A percentile compares a stretch with the other conserved stretches of the same genome.
phyloP scores from a whole-genome alignment of 2,888 invertebrate species.

The Endomychus coccineus region DNA sequence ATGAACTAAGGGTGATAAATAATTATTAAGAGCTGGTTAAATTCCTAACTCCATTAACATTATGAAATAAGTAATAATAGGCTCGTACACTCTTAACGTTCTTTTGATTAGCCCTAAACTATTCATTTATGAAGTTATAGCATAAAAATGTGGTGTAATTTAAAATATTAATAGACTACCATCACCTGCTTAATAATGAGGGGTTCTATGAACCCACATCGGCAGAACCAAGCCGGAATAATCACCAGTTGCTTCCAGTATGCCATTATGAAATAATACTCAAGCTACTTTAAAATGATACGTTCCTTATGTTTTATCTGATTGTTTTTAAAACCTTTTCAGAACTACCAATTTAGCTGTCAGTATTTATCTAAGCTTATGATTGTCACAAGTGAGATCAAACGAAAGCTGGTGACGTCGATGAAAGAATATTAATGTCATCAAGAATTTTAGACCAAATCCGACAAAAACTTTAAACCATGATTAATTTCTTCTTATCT shows the following conservation, averaged over 20 bases:
- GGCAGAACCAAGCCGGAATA: background rate
- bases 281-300: conserved; percentile 18
- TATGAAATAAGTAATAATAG: background rate
- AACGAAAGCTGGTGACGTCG: too few relatives aligned
- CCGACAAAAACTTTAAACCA: too few relatives aligned
- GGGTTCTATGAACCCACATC: conserved; percentile 3
- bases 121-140: conserved; percentile 1
- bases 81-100: background rate
- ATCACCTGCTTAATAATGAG: conserved; percentile 3
- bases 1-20: too few relatives aligned
- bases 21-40: too few relatives aligned
- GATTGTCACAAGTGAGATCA: too few relatives aligned
- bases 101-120: conserved; percentile 4
- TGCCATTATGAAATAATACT: conserved; percentile 16
- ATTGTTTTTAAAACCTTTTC: background rate
- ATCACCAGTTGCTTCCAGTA: conserved; percentile 1
- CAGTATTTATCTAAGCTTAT: background rate
- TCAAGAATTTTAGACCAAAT: too few relatives aligned
- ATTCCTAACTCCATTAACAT: too few relatives aligned
- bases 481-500: too few relatives aligned
- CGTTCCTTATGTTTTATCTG: conserved; percentile 14
- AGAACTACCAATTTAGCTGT: background rate
- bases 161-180: conserved; percentile 1
- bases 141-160: conserved; percentile 4
- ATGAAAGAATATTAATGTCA: too few relatives aligned